Evolutionary conservation across 1,140 invertebrate genomes (phyloP).

Genomic region (Aricia agestis): DNA sequence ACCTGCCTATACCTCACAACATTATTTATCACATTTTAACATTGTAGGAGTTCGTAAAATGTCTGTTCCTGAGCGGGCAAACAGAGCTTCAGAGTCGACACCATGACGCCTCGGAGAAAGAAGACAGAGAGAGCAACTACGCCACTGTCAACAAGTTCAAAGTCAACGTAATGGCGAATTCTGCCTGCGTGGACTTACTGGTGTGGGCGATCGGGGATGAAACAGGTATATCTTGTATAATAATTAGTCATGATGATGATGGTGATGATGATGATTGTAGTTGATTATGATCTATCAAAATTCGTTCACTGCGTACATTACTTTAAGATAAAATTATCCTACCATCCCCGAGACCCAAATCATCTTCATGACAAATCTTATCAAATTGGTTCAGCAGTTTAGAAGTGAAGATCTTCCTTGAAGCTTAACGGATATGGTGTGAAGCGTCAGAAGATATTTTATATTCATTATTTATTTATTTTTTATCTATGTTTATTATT

Average conservation of each 20-base stretch:
- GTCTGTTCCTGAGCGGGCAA: conserved; percentile 93
- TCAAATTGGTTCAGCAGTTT: no score
- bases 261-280: no score
- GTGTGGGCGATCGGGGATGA: conserved; percentile 98
- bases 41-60: conserved; percentile 80
- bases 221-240: conserved; percentile 83
- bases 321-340: no score
- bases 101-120: conserved; percentile 88
- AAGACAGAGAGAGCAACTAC: conserved; percentile 86
- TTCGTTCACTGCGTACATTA: no score
- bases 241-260: neutral
- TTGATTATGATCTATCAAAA: no score
- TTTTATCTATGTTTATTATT: no score
- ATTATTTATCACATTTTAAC: neutral
- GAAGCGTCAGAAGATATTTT: neutral
- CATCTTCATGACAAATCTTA: no score
- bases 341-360: no score
- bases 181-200: conserved; percentile 96
- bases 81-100: conserved; percentile 91
- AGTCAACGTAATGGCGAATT: conserved; percentile 97
- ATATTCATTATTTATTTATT: no score
- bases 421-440: no score
- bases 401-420: no score
- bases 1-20: neutral
- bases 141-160: conserved; percentile 93